Percentiles rank a stretch among this genome's conserved stretches.
Evolutionary conservation across 2,888 invertebrate genomes (phyloP).

Genomic region (Parthenolecanium corni): DNA sequence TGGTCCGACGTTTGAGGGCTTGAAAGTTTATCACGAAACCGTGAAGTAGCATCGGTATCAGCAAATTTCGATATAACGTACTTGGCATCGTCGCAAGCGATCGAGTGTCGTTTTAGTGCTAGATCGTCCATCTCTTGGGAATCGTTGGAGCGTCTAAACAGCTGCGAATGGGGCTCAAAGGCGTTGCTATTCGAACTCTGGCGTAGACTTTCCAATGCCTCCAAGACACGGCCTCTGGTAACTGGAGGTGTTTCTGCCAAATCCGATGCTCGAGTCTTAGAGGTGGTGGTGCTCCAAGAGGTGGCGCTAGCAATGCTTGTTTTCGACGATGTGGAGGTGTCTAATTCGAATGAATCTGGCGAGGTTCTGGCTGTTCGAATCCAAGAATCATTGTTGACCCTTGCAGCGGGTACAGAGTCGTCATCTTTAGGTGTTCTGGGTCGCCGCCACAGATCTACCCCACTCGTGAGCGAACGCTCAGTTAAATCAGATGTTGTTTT

Average conservation of each 20-base stretch:
- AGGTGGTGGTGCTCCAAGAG: too few relatives aligned
- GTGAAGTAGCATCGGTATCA: not conserved
- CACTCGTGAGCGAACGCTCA: not conserved
- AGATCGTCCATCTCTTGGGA: not conserved
- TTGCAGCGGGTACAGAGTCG: too few relatives aligned
- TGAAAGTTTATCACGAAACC: not conserved
- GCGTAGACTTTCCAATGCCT: conserved; percentile 31
- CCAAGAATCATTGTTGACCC: too few relatives aligned
- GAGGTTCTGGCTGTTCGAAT: too few relatives aligned
- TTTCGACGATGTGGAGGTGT: too few relatives aligned
- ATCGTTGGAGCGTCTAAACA: not conserved
- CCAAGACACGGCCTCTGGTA: conserved; percentile 31
- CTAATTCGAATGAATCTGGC: too few relatives aligned
- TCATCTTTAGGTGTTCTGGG: too few relatives aligned
- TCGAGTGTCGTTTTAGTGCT: conserved; percentile 2
- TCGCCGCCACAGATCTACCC: too few relatives aligned
- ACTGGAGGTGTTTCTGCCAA: not conserved
- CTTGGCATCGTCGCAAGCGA: conserved; percentile 19
- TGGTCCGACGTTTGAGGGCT: not conserved
- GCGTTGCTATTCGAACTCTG: conserved; percentile 29
- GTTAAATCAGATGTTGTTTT: conserved; percentile 8
- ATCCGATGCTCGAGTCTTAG: too few relatives aligned
- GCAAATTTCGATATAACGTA: conserved; percentile 5
- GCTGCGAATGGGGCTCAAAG: not conserved
- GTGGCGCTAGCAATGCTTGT: too few relatives aligned